Evolutionary conservation across 1,140 invertebrate genomes (phyloP), one percentile per base, ranked within the genome.

Genomic region (Bursaphelenchus mucronatus): DNA sequence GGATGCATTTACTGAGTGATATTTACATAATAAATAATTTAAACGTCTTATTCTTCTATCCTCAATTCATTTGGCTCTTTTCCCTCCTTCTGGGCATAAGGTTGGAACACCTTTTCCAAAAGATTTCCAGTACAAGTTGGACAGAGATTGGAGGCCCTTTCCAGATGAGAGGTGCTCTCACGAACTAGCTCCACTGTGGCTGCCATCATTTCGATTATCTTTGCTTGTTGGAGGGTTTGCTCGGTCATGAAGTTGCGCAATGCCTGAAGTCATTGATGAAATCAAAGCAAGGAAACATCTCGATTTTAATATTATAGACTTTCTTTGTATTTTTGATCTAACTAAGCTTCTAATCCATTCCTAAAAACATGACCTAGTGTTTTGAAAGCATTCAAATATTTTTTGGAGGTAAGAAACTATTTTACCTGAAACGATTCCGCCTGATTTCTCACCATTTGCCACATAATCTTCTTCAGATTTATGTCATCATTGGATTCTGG

Each of bases 161-260:
- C 57, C 40, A 59, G 11, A 43, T 50, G 41, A 11, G 13, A 39
- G 11, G 57, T 44, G 21, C 13, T 15, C 40, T 30, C 44, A n/a
- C 57, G 57, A 5, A 59, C 13, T 3, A 59, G 11, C 11, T 59
- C 57, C 3, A 43, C 40, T n/a, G 57, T 50, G 13, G 57, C 15
- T 11, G 11, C 30, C 40, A 59, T 45, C 19, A 59, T 30, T 44
- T 59, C 57, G 57, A 54, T 13, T 54, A 54, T 30, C 40, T 54
- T 54, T 1, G 52, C 13, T 7, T 54, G 52, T 30, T 15, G 13
- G 17, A 54, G 11, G 11, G 40, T 59, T 50, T 59, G 57, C 40
- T 59, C 13, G 11, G 41, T 13, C 40, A 43, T 59, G 44, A 50
- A 59, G 10, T n/a, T 13, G 11, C 40, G 13, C 13, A 59, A n/a